phyloP scores from a whole-genome alignment of 2,797 vertebrate genomes.

The Hemitrygon akajei region DNA sequence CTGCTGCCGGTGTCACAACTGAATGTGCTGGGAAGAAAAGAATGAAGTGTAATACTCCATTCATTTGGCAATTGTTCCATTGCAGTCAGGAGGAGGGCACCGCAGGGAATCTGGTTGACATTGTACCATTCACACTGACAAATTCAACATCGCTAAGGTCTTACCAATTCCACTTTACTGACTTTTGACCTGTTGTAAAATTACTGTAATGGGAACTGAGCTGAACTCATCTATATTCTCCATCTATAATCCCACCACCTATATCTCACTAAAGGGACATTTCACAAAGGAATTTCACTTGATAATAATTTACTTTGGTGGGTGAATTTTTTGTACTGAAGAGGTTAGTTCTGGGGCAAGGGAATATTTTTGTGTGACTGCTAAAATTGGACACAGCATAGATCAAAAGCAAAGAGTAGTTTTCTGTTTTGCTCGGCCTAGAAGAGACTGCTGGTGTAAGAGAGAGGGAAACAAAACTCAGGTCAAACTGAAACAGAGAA shows the following conservation, averaged over 20 bases:
- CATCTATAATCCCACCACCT: not conserved
- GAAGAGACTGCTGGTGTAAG: not conserved
- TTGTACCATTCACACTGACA: not conserved
- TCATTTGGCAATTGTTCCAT: conserved; percentile 31
- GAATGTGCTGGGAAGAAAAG: not conserved
- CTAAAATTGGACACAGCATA: too few relatives aligned
- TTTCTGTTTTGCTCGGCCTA: not conserved
- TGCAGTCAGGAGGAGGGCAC: conserved; percentile 22
- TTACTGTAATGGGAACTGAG: not conserved
- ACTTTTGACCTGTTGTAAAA: not conserved
- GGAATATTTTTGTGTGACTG: not conserved
- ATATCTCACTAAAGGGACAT: not conserved
- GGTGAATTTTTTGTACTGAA: not conserved
- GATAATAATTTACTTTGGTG: not conserved
- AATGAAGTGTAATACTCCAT: conserved; percentile 6
- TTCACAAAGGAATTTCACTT: not conserved
- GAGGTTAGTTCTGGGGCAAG: not conserved
- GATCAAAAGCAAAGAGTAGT: not conserved
- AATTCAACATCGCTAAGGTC: not conserved
- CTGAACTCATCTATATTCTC: not conserved
- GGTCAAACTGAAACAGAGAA: not conserved
- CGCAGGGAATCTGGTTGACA: not conserved
- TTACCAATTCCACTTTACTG: not conserved
- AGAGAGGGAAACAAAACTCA: not conserved
- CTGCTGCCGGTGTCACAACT: not conserved